These are phyloP conservation scores for Ascaphus truei DNA, from an alignment of 2,113 vertebrate species.

Conservation along the genomic window DNA sequence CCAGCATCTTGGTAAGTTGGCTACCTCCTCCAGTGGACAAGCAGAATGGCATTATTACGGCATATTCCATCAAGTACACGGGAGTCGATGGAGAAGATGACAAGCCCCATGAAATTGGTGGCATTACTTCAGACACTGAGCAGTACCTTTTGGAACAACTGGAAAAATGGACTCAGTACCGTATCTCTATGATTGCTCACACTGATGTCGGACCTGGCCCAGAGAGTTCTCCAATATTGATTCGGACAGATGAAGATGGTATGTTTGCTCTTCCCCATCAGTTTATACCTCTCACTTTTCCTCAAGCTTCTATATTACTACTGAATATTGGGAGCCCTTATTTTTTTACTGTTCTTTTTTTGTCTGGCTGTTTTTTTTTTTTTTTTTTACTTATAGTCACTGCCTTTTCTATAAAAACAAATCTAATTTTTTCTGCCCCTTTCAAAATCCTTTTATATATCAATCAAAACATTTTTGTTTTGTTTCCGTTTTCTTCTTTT, in stretches of 20 bases:
- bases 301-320: conserved; percentile 57
- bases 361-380: conserved; percentile 27
- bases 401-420: conserved; percentile 21
- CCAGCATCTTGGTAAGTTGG: conserved; percentile 99
- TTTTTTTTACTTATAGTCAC: conserved; percentile 45
- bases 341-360: conserved; percentile 53
- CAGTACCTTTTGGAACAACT: conserved; percentile 95
- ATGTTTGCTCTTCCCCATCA: conserved; percentile 81
- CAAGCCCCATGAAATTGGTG: conserved; percentile 69
- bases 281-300: conserved; percentile 61
- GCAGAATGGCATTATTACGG: conserved; percentile 92
- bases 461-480: conserved; percentile 26
- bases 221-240: conserved; percentile 84
- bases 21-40: conserved; percentile 84
- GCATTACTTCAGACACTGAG: conserved; percentile 81
- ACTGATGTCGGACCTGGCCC: conserved; percentile 94
- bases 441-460: background rate
- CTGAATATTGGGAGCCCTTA: conserved; percentile 51
- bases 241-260: conserved; percentile 99
- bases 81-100: conserved; percentile 84
- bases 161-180: conserved; percentile 98
- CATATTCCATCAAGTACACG: conserved; percentile 86
- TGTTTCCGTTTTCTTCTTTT: conserved; percentile 42
- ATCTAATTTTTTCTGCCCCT: background rate
- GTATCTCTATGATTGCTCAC: conserved; percentile 87